Percentiles rank a stretch among this genome's conserved stretches.
phyloP scores from a whole-genome alignment of 2,113 vertebrate species.

The Phalacrocorax aristotelis region DNA sequence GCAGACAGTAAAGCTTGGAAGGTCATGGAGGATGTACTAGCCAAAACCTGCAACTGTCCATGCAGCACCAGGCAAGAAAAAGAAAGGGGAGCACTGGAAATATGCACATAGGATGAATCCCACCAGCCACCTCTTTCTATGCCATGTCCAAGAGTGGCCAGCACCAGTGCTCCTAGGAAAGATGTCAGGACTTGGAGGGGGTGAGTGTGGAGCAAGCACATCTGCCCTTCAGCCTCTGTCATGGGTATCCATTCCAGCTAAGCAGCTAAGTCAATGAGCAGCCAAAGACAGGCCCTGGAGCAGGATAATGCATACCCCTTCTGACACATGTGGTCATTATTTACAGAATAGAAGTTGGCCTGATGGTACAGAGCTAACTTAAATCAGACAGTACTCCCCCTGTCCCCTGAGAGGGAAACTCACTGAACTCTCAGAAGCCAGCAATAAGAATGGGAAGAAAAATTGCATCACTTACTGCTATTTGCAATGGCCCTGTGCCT shows the following conservation, averaged over 20 bases:
- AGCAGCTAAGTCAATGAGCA: neutral
- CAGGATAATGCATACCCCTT: neutral
- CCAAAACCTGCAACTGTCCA: neutral
- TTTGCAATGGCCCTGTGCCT: slow-evolving; percentile 6
- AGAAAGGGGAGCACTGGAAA: neutral
- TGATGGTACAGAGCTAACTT: neutral
- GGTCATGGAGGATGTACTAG: neutral
- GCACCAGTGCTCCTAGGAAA: neutral
- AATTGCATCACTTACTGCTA: slow-evolving; percentile 28
- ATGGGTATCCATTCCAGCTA: neutral
- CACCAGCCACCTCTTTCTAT: neutral
- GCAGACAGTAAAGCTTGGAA: neutral
- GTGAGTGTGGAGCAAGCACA: neutral
- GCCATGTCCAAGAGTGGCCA: neutral
- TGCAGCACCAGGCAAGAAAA: neutral
- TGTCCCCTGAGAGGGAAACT: neutral
- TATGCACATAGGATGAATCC: rapidly evolving
- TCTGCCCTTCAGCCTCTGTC: neutral
- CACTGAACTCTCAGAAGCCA: slow-evolving; percentile 1
- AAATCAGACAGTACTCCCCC: neutral
- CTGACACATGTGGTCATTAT: neutral
- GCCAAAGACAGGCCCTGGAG: neutral
- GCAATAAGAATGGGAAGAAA: slow-evolving; percentile 14
- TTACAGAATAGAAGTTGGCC: neutral
- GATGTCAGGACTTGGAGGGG: neutral